Percentiles rank a stretch among this genome's conserved stretches.
These are phyloP conservation scores for Botia almorhae DNA, from an alignment of 2,797 vertebrate species.

Conservation along the genomic window DNA sequence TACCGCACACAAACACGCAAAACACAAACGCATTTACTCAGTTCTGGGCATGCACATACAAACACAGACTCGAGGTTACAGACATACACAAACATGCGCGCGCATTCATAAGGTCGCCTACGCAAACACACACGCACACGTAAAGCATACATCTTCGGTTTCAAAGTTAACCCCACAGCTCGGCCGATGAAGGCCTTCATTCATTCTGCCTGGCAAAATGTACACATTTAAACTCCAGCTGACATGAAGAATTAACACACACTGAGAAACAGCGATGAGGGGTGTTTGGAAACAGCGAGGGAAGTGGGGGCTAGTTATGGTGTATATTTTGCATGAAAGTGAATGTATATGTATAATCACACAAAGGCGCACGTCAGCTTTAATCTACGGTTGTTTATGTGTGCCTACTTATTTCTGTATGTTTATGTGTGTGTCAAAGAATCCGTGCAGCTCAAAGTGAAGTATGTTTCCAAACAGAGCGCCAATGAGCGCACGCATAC, in stretches of 20 bases:
- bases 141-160: slow-evolving; percentile 69
- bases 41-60: slow-evolving; percentile 3
- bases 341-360: slow-evolving; percentile 57
- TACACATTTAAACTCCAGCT: slow-evolving; percentile 76
- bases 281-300: slow-evolving; percentile 60
- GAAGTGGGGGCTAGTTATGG: slow-evolving; percentile 67
- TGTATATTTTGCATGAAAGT: slow-evolving; percentile 50
- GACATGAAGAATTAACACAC: slow-evolving; percentile 79
- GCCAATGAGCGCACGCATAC: slow-evolving; percentile 67
- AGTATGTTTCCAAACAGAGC: slow-evolving; percentile 63
- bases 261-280: slow-evolving; percentile 65
- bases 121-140: slow-evolving; percentile 38
- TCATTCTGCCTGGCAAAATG: slow-evolving; percentile 78
- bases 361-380: slow-evolving; percentile 49
- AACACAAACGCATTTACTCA: neutral
- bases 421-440: slow-evolving; percentile 54
- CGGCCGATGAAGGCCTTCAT: slow-evolving; percentile 78
- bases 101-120: slow-evolving; percentile 60
- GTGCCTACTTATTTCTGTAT: slow-evolving; percentile 58
- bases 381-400: slow-evolving; percentile 64
- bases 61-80: slow-evolving; percentile 1
- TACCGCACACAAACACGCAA: slow-evolving; percentile 33
- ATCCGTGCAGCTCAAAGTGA: slow-evolving; percentile 20
- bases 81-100: slow-evolving; percentile 28
- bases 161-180: slow-evolving; percentile 78